phyloP scores from a whole-genome alignment of 2,797 vertebrate species.

The Eremophila alpestris region DNA sequence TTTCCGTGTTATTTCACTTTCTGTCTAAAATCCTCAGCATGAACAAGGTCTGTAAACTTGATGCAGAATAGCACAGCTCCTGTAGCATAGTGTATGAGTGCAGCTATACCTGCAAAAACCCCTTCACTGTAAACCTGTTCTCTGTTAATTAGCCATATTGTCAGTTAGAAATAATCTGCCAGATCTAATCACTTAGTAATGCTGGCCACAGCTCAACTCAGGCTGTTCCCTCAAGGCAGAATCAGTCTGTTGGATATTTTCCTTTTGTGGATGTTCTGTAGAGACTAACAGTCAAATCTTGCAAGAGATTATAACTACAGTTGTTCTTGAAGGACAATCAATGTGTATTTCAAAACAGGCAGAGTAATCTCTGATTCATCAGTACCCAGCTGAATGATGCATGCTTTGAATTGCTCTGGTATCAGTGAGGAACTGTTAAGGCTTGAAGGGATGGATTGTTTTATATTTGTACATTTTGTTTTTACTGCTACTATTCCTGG shows the following conservation, averaged over 20 bases:
- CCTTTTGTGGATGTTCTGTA: background rate
- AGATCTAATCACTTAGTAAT: conserved; percentile 18
- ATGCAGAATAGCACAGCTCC: background rate
- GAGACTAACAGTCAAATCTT: background rate
- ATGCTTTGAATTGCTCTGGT: background rate
- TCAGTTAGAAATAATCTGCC: conserved; percentile 24
- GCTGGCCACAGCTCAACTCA: background rate
- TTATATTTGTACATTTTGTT: background rate
- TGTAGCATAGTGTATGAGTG: background rate
- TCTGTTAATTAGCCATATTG: conserved; percentile 16
- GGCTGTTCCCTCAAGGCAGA: background rate
- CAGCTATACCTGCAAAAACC: background rate
- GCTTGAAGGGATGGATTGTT: background rate
- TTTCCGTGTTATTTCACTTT: background rate
- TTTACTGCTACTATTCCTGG: background rate
- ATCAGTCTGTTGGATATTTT: background rate
- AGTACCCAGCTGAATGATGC: background rate
- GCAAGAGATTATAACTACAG: background rate
- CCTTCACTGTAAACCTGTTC: background rate
- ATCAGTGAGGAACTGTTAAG: background rate
- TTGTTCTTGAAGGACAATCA: background rate
- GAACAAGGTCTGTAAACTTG: background rate
- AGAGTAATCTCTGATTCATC: background rate
- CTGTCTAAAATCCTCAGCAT: background rate
- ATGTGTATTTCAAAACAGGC: background rate